Conservation (phyloP, 1,140 invertebrate genomes). For the Lycorma delicatula region DNA sequence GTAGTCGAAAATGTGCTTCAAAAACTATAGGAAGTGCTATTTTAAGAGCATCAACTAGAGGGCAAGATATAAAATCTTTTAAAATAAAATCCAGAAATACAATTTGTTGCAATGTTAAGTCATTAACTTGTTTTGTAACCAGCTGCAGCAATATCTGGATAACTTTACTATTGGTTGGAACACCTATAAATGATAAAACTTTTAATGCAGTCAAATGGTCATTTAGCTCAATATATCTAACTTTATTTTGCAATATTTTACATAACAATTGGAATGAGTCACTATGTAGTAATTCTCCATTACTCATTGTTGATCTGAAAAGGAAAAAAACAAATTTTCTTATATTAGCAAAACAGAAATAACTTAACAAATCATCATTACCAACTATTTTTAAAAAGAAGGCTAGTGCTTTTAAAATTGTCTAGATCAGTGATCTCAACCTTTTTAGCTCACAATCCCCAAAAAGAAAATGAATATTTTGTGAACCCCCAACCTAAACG, state of each 20-base stretch:
- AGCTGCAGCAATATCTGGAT: constrained; percentile 51
- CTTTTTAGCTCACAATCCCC: no score
- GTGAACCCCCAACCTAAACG: no score
- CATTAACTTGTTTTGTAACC: constrained; percentile 47
- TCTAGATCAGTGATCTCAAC: no score
- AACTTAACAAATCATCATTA: no score
- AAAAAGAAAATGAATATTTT: no score
- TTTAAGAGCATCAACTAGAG: constrained; percentile 48
- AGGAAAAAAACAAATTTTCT: neutral
- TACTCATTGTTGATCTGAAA: constrained; percentile 16
- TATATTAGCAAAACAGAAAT: no score
- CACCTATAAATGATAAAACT: constrained; percentile 44
- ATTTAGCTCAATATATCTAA: constrained; percentile 41
- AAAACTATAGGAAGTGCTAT: constrained; percentile 53
- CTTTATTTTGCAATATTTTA: constrained; percentile 41
- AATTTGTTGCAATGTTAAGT: constrained; percentile 48
- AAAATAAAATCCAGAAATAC: constrained; percentile 50
- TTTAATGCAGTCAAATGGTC: constrained; percentile 48
- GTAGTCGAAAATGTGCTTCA: constrained; percentile 44
- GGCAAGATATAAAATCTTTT: constrained; percentile 37
- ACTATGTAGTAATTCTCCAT: constrained; percentile 27
- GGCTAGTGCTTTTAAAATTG: no score
- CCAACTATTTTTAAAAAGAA: no score
- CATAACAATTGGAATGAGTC: constrained; percentile 42
- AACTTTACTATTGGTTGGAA: constrained; percentile 45